Evolutionary conservation across 2,797 vertebrate species (phyloP), one percentile per base, ranked within the genome.

Genomic region (Lithobates sylvaticus): DNA sequence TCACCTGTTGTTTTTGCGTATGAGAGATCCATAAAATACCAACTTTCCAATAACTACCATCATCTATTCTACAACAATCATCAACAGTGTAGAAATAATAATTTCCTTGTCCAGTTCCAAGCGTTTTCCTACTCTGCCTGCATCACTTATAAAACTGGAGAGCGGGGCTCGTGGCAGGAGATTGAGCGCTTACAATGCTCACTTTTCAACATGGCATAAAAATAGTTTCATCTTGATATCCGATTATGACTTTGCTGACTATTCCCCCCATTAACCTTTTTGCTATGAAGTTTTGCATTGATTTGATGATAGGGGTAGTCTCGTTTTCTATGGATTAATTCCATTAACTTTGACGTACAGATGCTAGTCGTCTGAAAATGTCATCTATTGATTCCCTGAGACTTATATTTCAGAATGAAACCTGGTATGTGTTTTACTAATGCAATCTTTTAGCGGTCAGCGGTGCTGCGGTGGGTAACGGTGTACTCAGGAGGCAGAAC

Each of bases 221-320:
- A 83, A 87, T 87, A 87, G 81, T 61, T 74, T 83, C 23, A 2
- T 79, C 76, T 73, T 79, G 47, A 73, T 83, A 39, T 78, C n/a
- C 61, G 76, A 44, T 83, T 9, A 54, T 61, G 68, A 58, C 76
- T 83, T 69, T 84, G 76, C 76, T 87, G 81, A 87, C 75, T 87
- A 79, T 83, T 87, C 61, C 83, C 50, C 23, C 86, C 86, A 87
- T 87, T 87, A 84, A 84, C 81, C 86, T 87, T 83, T 83, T 84
- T 87, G 81, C 79, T 74, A 87, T 87, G 81, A 84, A 78, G 86
- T 79, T 83, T 74, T 74, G 75, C 72, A 32, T 36, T 70, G 50
- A 68, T 0, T 32, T 0, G 72, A n/a, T 74, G 3, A 21, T 0
- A 9, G 64, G 42, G 42, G 0, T 47, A 10, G 3, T 23, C 47